Conservation (phyloP, 2,113 vertebrate species). For the Strix aluco region DNA sequence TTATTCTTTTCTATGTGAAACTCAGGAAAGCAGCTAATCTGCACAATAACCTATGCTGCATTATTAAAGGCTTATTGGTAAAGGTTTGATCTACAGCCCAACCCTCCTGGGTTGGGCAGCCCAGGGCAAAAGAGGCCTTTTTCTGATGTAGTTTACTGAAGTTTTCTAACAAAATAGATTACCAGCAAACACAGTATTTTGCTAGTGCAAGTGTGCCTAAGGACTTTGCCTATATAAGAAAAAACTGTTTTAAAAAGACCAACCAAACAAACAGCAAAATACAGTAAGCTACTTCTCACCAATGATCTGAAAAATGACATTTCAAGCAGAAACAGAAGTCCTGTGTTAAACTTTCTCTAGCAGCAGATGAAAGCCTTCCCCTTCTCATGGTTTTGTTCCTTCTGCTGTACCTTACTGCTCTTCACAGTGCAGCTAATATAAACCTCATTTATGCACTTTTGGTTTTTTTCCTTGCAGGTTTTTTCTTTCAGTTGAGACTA, state of each 20-base stretch:
- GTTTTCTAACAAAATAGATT: neutral
- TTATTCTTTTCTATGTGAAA: neutral
- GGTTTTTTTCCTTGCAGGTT: accelerated
- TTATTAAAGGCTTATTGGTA: conserved; percentile 6
- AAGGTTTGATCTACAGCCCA: conserved; percentile 22
- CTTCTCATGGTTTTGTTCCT: neutral
- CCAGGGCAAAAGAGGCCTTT: neutral
- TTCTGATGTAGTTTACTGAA: neutral
- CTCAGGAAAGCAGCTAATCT: neutral
- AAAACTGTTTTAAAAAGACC: neutral
- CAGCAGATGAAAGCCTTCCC: neutral
- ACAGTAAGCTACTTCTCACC: neutral
- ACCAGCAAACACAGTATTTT: neutral
- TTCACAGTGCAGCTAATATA: neutral
- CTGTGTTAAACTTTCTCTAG: neutral
- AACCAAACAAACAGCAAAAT: neutral
- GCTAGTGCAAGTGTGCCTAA: neutral
- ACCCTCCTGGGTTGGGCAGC: neutral
- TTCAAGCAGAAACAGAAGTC: neutral
- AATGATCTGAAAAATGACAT: neutral
- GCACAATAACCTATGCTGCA: neutral
- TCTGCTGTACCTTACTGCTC: neutral
- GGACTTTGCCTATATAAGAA: neutral
- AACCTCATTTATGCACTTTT: neutral
- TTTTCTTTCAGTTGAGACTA: neutral